A percentile compares a stretch with the other conserved stretches of the same genome.
Evolutionary conservation across 2,113 vertebrate genomes (phyloP).

Genomic region (Neolamprologus cancellatus): DNA sequence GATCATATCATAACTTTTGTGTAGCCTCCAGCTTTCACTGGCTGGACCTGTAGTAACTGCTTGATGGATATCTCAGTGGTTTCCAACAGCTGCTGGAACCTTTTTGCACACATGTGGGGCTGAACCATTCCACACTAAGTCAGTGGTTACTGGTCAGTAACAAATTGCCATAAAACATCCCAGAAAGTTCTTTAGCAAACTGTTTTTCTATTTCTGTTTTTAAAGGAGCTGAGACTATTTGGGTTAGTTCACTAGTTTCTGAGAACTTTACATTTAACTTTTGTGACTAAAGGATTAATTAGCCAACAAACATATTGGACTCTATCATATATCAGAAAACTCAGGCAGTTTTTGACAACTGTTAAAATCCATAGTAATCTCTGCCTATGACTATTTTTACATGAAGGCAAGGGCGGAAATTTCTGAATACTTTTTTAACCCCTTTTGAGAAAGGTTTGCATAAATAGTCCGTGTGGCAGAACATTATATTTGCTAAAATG

Average conservation of each 20-base stretch:
- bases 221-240: not conserved
- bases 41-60: not conserved
- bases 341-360: not conserved
- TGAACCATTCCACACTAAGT: not conserved
- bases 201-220: not conserved
- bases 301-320: not conserved
- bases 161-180: not conserved
- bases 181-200: not conserved
- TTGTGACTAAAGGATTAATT: not conserved
- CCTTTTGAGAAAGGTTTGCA: not conserved
- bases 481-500: not conserved
- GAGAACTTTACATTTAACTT: not conserved
- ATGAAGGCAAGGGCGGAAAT: not conserved
- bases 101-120: not conserved
- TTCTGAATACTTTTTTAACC: not conserved
- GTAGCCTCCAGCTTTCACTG: slow-evolving; percentile 6
- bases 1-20: not conserved
- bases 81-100: not conserved
- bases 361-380: not conserved
- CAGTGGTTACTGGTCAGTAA: not conserved
- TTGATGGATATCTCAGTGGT: not conserved
- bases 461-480: not conserved
- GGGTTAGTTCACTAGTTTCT: not conserved
- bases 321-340: not conserved
- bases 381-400: not conserved